These are phyloP conservation scores for Ditula angustiorana DNA, from an alignment of 2,888 invertebrate genomes.

Conservation along the genomic window DNA sequence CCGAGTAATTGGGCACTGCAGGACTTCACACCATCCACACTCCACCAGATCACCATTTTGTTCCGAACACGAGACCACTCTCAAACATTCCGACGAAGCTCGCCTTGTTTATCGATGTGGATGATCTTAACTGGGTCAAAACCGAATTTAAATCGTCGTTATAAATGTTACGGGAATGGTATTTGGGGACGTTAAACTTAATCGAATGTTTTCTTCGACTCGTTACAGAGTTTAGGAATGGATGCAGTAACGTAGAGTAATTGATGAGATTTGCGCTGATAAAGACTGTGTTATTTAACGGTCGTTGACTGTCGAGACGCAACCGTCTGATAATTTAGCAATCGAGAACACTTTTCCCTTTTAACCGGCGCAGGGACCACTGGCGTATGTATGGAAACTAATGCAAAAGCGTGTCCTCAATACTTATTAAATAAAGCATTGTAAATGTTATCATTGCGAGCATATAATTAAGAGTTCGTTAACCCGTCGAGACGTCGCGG, in stretches of 20 bases:
- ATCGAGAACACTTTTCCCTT: conserved; percentile 36
- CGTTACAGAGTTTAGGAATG: conserved; percentile 16
- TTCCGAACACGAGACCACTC: conserved; percentile 41
- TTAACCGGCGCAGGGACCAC: neutral
- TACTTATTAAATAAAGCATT: conserved; percentile 5
- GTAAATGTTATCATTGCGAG: conserved; percentile 33
- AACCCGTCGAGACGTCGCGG: conserved; percentile 82
- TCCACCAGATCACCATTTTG: conserved; percentile 40
- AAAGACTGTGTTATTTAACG: conserved; percentile 34
- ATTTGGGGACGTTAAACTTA: conserved; percentile 61
- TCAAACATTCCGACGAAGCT: conserved; percentile 28
- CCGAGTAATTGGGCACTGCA: conserved; percentile 82
- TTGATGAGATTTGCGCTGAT: conserved; percentile 35
- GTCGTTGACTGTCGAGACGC: conserved; percentile 38
- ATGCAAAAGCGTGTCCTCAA: conserved; percentile 15
- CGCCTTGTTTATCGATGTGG: conserved; percentile 24
- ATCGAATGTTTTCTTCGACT: conserved; percentile 58
- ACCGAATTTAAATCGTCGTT: conserved; percentile 63
- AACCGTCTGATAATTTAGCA: conserved; percentile 23
- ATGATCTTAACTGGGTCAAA: conserved; percentile 29
- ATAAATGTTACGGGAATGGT: conserved; percentile 67
- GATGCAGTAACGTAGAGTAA: conserved; percentile 30
- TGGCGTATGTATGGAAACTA: conserved; percentile 16
- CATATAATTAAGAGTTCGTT: conserved; percentile 63
- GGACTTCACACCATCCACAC: conserved; percentile 80